Evolutionary conservation across 2,888 invertebrate genomes (phyloP).

Genomic region (Entomobrya proxima): DNA sequence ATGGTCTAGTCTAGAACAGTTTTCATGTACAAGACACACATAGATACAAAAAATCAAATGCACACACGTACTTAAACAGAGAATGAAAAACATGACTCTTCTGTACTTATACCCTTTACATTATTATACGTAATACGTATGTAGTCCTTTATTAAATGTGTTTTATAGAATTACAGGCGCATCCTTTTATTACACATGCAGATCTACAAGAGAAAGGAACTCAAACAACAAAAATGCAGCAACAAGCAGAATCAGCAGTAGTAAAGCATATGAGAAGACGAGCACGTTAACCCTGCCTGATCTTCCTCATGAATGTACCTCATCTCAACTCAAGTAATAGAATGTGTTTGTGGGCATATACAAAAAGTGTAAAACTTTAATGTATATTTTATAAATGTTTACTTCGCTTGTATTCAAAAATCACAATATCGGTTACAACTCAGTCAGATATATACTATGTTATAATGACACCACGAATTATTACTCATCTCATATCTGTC

Average conservation of each 20-base stretch:
- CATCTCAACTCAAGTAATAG: conserved; percentile 15
- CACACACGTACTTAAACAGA: conserved; percentile 29
- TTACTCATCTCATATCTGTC: conserved; percentile 14
- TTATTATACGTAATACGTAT: conserved; percentile 2
- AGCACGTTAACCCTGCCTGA: conserved; percentile 74
- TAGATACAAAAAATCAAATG: conserved; percentile 46
- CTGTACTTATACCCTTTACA: conserved; percentile 22
- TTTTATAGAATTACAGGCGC: conserved; percentile 35
- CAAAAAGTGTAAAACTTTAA: background rate
- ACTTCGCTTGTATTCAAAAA: too few species aligned
- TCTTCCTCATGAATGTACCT: conserved; percentile 63
- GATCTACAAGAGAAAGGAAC: conserved; percentile 61
- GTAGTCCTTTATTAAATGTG: too few species aligned
- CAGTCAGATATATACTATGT: background rate
- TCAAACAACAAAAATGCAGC: conserved; percentile 35
- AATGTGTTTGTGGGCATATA: background rate
- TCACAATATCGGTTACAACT: too few species aligned
- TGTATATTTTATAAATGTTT: background rate
- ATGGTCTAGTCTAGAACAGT: conserved; percentile 43
- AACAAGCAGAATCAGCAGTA: conserved; percentile 38
- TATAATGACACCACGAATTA: conserved; percentile 38
- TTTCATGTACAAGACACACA: conserved; percentile 51
- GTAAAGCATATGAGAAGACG: conserved; percentile 68
- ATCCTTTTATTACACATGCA: conserved; percentile 47
- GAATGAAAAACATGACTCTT: conserved; percentile 61